Evolutionary conservation across 1,140 invertebrate species (phyloP), one percentile per base, ranked within the genome.

Genomic region (Zophobas atratus): DNA sequence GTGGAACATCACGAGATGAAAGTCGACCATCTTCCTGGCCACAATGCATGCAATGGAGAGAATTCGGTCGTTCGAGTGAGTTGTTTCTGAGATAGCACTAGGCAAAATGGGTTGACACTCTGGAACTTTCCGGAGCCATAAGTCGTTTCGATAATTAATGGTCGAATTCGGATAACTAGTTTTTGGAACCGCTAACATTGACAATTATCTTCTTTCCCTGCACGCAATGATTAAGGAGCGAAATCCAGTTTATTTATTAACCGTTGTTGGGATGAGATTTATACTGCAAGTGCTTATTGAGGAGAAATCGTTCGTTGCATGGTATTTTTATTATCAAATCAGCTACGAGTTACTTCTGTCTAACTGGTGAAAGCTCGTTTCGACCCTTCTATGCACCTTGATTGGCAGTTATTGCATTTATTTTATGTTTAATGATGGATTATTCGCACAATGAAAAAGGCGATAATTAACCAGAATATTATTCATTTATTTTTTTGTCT

Each of bases 1-100:
- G 60, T 67, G 60, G 60, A 67, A 67, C 60, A 39, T n/a, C n/a
- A 20, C 49, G 49, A 51, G 49, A 67, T 67, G 60, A 67, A 67
- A 67, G 60, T 67, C 60, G 60, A 67, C 60, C 60, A 67, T 67
- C 60, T 67, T 67, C 60, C 36, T 36, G 43, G 6, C 6, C 38
- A 41, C 20, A 51, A n/a, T 20, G 43, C 60, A n/a, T 39, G 6
- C 39, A 67, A 67, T 36, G 39, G 39, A 67, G 38, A 67, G 43
- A 67, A 38, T 6, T 36, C 57, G 6, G 43, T n/a, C 38, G 5
- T n/a, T 41, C 6, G 38, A 20, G 41, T 32, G 36, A 60, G 56
- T 8, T 46, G 3, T 46, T 46, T 46, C 43, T 46, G 8, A 46
- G 43, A 46, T 8, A 46, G 8, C 8, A 46, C 43, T 3, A 46